Conservation (phyloP, 2,113 vertebrate species). For the Misgurnus mizolepis region DNA sequence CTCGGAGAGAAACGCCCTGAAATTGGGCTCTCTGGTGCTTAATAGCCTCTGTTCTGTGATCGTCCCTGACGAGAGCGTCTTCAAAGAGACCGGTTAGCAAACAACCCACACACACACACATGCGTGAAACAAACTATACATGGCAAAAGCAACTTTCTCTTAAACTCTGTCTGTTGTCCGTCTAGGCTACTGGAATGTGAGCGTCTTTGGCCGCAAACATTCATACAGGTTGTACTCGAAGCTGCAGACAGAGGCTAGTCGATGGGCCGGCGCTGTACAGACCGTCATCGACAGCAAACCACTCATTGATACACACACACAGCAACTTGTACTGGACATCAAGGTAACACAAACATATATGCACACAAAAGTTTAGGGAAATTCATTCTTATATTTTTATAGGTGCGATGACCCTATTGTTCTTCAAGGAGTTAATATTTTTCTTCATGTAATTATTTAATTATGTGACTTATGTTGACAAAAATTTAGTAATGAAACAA, state of each 20-base stretch:
- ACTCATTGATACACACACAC: conserved; percentile 92
- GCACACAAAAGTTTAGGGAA: not conserved
- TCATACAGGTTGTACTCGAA: conserved; percentile 93
- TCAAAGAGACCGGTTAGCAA: conserved; percentile 88
- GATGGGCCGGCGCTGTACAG: conserved; percentile 92
- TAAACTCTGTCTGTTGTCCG: conserved; percentile 11
- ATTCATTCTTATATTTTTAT: no score
- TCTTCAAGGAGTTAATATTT: no score
- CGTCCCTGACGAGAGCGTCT: conserved; percentile 89
- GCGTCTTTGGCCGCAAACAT: conserved; percentile 91
- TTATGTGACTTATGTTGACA: no score
- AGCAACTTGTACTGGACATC: conserved; percentile 95
- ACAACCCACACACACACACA: not conserved
- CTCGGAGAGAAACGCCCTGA: conserved; percentile 87
- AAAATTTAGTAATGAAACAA: no score
- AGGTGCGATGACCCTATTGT: no score
- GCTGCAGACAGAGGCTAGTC: conserved; percentile 88
- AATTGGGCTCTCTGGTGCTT: conserved; percentile 91
- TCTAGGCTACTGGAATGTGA: conserved; percentile 94
- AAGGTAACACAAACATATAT: conserved; percentile 75
- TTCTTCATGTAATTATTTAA: no score
- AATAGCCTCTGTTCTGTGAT: conserved; percentile 95
- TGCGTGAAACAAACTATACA: not conserved
- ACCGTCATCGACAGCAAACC: conserved; percentile 94
- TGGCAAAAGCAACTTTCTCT: not conserved